Percentiles rank a stretch among this genome's conserved stretches.
Evolutionary conservation across 1,140 invertebrate species (phyloP).

Genomic region (Achatina immaculata): DNA sequence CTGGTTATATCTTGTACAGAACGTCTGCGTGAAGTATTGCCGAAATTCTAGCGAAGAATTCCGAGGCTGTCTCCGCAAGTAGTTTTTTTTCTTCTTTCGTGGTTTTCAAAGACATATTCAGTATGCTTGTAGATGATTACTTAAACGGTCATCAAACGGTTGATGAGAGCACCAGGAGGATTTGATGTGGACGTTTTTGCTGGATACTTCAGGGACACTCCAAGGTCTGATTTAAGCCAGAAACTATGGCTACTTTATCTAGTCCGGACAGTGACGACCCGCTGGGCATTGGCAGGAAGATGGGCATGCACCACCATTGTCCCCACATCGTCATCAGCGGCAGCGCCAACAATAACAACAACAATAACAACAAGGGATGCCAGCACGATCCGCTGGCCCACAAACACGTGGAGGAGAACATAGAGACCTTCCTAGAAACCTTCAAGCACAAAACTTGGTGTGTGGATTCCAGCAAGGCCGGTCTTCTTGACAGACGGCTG

Average conservation of each 20-base stretch:
- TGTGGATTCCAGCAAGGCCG: conserved; percentile 30
- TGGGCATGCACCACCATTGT: conserved; percentile 31
- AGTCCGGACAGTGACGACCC: conserved; percentile 43
- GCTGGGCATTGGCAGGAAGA: conserved; percentile 39
- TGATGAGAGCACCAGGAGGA: too few species aligned
- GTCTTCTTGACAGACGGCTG: conserved; percentile 46
- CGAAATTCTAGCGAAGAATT: too few species aligned
- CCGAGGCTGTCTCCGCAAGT: too few species aligned
- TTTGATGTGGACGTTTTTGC: too few species aligned
- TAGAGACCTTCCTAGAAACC: conserved; percentile 57
- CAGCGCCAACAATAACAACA: conserved; percentile 29
- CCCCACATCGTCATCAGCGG: conserved; percentile 34
- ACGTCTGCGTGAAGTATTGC: too few species aligned
- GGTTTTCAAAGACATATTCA: too few species aligned
- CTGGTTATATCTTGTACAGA: too few species aligned
- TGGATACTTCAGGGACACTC: too few species aligned
- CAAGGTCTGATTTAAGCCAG: background rate
- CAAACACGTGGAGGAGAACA: conserved; percentile 54
- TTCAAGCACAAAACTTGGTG: conserved; percentile 53
- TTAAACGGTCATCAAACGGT: too few species aligned
- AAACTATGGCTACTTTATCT: conserved; percentile 36
- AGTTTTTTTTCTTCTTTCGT: too few species aligned
- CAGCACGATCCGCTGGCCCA: conserved; percentile 37
- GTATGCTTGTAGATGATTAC: too few species aligned
- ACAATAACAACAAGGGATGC: conserved; percentile 23